Conservation (phyloP, 2,797 vertebrate species). For the Phalanger gymnotis region DNA sequence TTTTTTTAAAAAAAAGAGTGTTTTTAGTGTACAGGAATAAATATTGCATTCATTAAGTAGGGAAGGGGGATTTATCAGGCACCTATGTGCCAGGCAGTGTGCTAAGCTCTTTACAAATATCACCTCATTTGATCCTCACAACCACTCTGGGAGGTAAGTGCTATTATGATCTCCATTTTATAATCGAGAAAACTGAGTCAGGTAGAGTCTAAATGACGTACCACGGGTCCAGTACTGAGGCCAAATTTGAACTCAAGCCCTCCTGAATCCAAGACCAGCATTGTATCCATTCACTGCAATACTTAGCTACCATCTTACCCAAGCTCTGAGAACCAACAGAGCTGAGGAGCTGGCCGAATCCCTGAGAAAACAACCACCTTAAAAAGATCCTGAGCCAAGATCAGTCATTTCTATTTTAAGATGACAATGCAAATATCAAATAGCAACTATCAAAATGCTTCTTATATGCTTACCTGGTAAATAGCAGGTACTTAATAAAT, state of each 20-base stretch:
- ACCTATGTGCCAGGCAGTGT: neutral
- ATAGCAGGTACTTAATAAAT: neutral
- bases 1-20: slow-evolving; percentile 56
- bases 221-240: neutral
- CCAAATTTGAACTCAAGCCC: neutral
- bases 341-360: slow-evolving; percentile 44
- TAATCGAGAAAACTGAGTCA: neutral
- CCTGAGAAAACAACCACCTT: slow-evolving; percentile 7
- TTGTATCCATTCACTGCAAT: neutral
- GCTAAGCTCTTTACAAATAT: neutral
- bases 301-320: neutral
- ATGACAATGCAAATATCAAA: neutral
- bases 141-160: neutral
- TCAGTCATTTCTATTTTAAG: neutral
- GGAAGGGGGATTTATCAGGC: slow-evolving; percentile 33
- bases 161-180: neutral
- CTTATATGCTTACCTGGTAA: neutral
- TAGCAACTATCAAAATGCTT: neutral
- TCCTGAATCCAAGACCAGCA: neutral
- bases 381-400: neutral
- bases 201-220: neutral
- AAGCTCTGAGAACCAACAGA: slow-evolving; percentile 22
- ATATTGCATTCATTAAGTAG: slow-evolving; percentile 64
- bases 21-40: slow-evolving; percentile 51
- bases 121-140: neutral